Evolutionary conservation across 2,797 vertebrate genomes (phyloP).

Genomic region (Cichlasoma orientale): DNA sequence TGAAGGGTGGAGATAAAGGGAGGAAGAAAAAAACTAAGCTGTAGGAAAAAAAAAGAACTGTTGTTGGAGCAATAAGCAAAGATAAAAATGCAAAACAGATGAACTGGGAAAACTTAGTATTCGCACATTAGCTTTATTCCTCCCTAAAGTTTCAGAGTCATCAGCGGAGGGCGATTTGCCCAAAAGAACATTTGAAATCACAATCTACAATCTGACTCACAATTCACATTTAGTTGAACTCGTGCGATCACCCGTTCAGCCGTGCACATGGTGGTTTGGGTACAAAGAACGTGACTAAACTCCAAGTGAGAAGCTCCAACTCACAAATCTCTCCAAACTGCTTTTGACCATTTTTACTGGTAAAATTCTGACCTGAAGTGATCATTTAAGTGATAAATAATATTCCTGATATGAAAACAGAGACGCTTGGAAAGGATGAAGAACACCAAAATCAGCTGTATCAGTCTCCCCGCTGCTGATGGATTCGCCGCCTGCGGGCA

Average conservation of each 20-base stretch:
- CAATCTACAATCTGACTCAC: background rate
- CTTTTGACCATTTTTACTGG: background rate
- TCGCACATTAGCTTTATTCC: background rate
- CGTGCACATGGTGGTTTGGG: background rate
- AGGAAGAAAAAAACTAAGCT: background rate
- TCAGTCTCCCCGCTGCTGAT: background rate
- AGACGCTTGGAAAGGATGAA: background rate
- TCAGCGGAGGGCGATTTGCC: background rate
- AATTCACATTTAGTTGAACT: background rate
- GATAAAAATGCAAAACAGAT: constrained; percentile 33
- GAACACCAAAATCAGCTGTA: background rate
- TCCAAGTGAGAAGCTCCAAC: background rate
- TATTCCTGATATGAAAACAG: background rate
- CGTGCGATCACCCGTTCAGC: background rate
- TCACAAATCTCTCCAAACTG: background rate
- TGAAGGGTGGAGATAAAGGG: background rate
- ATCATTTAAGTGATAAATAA: background rate
- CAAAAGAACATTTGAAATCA: background rate
- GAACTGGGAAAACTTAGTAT: constrained; percentile 17
- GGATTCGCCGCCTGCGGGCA: background rate
- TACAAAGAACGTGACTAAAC: background rate
- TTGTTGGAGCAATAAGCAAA: constrained; percentile 27
- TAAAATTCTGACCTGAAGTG: background rate
- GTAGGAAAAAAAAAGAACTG: background rate
- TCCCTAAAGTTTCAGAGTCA: background rate